These are phyloP conservation scores for Tiliqua scincoides DNA, from an alignment of 2,113 vertebrate species.

Conservation along the genomic window DNA sequence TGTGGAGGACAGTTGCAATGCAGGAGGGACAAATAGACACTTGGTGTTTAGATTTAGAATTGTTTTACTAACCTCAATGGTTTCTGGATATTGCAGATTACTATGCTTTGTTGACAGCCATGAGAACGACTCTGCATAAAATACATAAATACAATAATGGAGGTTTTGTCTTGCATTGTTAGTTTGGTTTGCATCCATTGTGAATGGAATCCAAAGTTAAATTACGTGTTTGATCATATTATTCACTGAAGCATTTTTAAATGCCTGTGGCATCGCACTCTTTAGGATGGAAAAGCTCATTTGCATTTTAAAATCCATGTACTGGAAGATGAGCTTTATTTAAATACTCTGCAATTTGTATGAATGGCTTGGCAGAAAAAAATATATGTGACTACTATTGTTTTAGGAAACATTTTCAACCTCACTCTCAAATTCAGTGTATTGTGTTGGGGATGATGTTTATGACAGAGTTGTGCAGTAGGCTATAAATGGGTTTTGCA, in stretches of 20 bases:
- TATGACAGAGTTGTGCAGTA: not conserved
- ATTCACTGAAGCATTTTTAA: constrained; percentile 50
- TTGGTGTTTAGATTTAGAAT: not conserved
- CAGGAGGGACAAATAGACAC: not conserved
- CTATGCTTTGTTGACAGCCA: constrained; percentile 20
- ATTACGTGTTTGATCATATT: constrained; percentile 60
- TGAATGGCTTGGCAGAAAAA: not conserved
- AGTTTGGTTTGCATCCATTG: constrained; percentile 55
- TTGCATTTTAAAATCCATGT: constrained; percentile 43
- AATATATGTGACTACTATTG: not conserved
- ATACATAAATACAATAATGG: constrained; percentile 12
- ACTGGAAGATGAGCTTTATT: constrained; percentile 39
- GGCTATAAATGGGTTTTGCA: not conserved
- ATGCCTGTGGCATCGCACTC: constrained; percentile 19
- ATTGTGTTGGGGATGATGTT: constrained; percentile 23
- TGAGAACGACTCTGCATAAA: constrained; percentile 33
- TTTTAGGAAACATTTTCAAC: constrained; percentile 40
- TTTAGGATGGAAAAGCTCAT: constrained; percentile 39
- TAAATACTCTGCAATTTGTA: constrained; percentile 37
- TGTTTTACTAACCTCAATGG: constrained; percentile 27
- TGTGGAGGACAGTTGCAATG: not conserved
- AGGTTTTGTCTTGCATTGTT: constrained; percentile 47
- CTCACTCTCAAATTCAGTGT: constrained; percentile 26
- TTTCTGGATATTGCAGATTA: constrained; percentile 33
- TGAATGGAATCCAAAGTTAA: constrained; percentile 51